These are phyloP conservation scores for Neotoxoptera formosana DNA, from an alignment of 1,140 invertebrate species.

Conservation along the genomic window DNA sequence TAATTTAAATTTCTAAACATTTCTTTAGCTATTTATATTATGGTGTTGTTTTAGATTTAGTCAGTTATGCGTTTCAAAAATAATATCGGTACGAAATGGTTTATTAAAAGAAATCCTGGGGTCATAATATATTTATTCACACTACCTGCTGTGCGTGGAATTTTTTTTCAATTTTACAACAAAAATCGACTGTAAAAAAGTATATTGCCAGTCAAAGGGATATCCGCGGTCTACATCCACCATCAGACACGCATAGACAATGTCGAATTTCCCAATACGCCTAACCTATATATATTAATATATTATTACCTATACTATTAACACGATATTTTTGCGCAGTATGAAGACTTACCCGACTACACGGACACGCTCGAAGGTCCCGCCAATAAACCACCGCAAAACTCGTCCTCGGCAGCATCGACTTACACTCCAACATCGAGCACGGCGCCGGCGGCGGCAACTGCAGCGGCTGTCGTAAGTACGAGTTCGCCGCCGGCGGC, in stretches of 20 bases:
- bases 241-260: neutral
- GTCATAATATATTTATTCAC: too few relatives aligned
- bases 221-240: neutral
- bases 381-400: constrained; percentile 56
- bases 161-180: too few relatives aligned
- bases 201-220: neutral
- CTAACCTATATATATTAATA: too few relatives aligned
- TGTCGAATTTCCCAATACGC: neutral
- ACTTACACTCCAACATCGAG: neutral
- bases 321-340: constrained; percentile 60
- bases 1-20: too few relatives aligned
- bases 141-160: too few relatives aligned
- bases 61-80: too few relatives aligned
- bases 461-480: neutral
- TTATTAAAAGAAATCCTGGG: too few relatives aligned
- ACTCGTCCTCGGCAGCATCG: neutral
- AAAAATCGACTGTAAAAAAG: neutral
- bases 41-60: too few relatives aligned
- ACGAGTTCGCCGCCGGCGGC: neutral
- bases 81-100: too few relatives aligned
- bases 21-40: too few relatives aligned
- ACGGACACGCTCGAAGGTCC: constrained; percentile 66
- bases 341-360: constrained; percentile 65
- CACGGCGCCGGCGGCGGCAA: neutral
- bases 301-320: too few relatives aligned